phyloP scores from a whole-genome alignment of 2,797 vertebrate species.

The Alcedo quadribrachys region DNA sequence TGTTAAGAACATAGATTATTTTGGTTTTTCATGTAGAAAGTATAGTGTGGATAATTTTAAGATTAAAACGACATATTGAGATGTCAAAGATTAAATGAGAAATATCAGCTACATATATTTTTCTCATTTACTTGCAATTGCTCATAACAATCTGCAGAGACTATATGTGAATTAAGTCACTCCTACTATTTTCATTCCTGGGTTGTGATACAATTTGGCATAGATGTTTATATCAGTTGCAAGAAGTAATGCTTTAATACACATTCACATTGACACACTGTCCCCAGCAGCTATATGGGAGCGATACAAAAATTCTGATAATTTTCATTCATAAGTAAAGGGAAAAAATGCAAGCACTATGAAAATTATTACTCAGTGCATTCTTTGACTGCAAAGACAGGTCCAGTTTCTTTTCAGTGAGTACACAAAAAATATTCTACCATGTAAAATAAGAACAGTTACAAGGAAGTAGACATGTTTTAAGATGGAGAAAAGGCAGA shows the following conservation, averaged over 20 bases:
- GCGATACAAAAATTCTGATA: neutral
- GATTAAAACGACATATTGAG: neutral
- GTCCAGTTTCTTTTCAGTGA: neutral
- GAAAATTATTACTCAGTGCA: neutral
- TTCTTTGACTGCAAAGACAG: neutral
- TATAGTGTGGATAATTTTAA: neutral
- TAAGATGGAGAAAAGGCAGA: neutral
- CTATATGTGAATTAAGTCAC: neutral
- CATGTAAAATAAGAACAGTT: neutral
- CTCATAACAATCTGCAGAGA: neutral
- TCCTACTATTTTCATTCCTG: neutral
- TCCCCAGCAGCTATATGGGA: neutral
- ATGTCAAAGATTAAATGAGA: conserved; percentile 28
- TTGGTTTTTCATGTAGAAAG: neutral
- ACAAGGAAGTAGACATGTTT: neutral
- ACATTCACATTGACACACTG: neutral
- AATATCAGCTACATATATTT: neutral
- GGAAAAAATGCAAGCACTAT: neutral
- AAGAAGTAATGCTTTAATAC: neutral
- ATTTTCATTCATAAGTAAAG: neutral
- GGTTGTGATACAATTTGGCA: neutral
- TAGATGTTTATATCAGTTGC: neutral
- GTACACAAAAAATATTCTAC: neutral
- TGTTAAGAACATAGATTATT: neutral
- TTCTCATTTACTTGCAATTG: neutral